phyloP scores from a whole-genome alignment of 2,113 vertebrate species.

The Lepisosteus oculatus region DNA sequence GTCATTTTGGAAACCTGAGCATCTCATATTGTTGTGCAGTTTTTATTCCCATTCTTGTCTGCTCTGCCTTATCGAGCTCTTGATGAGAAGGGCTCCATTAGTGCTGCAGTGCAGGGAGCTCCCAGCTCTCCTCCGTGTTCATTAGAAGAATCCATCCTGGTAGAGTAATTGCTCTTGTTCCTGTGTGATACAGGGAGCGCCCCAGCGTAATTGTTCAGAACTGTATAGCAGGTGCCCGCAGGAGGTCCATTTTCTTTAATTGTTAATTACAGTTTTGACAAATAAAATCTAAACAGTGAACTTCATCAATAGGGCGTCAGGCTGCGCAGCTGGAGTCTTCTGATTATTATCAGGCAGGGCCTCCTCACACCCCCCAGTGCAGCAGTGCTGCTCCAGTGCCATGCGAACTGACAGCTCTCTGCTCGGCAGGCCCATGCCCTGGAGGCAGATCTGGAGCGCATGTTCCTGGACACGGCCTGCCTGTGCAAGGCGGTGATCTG shows the following conservation, averaged over 20 bases:
- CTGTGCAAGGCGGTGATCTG: conserved; percentile 75
- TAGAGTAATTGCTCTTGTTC: conserved; percentile 23
- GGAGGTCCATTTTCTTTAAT: not conserved
- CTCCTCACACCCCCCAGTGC: no score
- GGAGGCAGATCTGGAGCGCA: conserved; percentile 65
- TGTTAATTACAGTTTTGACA: not conserved
- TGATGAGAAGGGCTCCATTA: conserved; percentile 31
- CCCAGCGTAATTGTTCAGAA: no score
- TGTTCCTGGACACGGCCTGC: conserved; percentile 70
- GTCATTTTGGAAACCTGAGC: no score
- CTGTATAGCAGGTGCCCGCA: not conserved
- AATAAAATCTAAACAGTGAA: no score
- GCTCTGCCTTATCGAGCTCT: conserved; percentile 24
- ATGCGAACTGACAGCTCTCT: conserved; percentile 20
- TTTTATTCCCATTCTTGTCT: not conserved
- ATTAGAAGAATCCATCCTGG: conserved; percentile 45
- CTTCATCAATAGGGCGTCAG: not conserved
- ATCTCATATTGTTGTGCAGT: no score
- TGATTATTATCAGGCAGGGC: not conserved
- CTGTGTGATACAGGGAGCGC: not conserved
- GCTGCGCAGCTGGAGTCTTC: conserved; percentile 3
- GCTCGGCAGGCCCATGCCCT: conserved; percentile 58
- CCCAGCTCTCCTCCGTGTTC: conserved; percentile 39
- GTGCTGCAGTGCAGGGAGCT: conserved; percentile 37
- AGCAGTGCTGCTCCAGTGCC: not conserved